Evolutionary conservation across 2,797 vertebrate species (phyloP), one percentile per base, ranked within the genome.

Genomic region (Rhodeus uyekii): DNA sequence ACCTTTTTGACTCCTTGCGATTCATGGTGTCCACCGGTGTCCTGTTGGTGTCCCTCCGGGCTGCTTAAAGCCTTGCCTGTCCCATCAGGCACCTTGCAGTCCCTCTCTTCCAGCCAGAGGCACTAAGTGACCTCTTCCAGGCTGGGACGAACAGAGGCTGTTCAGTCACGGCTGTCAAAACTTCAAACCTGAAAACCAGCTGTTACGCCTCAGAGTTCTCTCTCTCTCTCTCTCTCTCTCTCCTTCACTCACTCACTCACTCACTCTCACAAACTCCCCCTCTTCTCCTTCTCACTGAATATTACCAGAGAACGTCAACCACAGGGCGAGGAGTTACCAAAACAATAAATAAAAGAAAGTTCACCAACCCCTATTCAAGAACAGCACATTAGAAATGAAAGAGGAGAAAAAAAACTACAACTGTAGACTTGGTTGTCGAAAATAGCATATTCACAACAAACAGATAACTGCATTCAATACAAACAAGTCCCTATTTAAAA

Each of bases 1-100:
- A 95, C 95, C 95, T 95, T 89, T 95, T 95, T 88, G 90, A 86
- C 89, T 94, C 95, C 92, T 95, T 90, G 69, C 87, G 87, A 76
- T 81, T 93, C 94, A 95, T 95, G 78, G 89, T 88, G 87, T 91
- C 91, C 85, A 87, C 87, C 65, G 88, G 88, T 86, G 91, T 91
- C 90, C 92, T 89, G 87, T 88, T 55, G 64, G 38, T 91, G 87
- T 86, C 76, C 86, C 86, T 60, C 90, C 86, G 50, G 80, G 88
- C 90, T 91, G 92, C 92, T 91, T 92, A 84, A 42, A 74, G 27
- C 63, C 84, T 89, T 93, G 92, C 85, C 60, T 89, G 91, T 92
- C 91, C 92, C 94, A 94, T 94, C 84, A 76, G 89, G 89, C 77
- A 84, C 46, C 61, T 76, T 68, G 50, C 42, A 36, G 63, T 68